Conservation (phyloP, 1,140 invertebrate species). For the Charaxes varanes region DNA sequence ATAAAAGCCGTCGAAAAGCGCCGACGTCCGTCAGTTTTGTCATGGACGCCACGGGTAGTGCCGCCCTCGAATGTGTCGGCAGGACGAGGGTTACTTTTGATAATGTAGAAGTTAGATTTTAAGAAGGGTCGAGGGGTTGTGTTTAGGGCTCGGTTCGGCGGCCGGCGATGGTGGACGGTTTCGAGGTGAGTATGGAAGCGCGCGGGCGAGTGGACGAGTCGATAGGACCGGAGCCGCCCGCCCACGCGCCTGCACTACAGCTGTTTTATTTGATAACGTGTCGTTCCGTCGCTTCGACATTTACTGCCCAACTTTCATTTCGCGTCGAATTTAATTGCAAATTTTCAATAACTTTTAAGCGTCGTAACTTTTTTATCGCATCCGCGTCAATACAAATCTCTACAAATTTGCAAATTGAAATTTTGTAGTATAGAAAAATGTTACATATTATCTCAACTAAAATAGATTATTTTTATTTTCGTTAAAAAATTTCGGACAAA, state of each 20-base stretch:
- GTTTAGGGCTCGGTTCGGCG: slow-evolving; percentile 36
- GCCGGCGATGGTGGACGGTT: slow-evolving; percentile 38
- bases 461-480: too few relatives aligned
- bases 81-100: slow-evolving; percentile 54
- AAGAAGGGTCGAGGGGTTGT: slow-evolving; percentile 31
- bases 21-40: slow-evolving; percentile 67
- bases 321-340: slow-evolving; percentile 9
- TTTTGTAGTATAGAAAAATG: too few relatives aligned
- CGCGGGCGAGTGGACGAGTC: slow-evolving; percentile 35
- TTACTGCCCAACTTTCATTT: slow-evolving; percentile 13
- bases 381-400: too few relatives aligned
- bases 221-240: slow-evolving; percentile 54
- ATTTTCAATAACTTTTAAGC: too few relatives aligned
- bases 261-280: slow-evolving; percentile 63
- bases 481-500: too few relatives aligned
- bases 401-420: too few relatives aligned
- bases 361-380: slow-evolving; percentile 8
- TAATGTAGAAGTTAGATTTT: slow-evolving; percentile 40
- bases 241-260: slow-evolving; percentile 63
- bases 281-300: slow-evolving; percentile 27
- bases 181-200: slow-evolving; percentile 61
- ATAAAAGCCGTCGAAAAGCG: slow-evolving; percentile 52
- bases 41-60: slow-evolving; percentile 51
- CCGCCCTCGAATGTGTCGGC: slow-evolving; percentile 46
- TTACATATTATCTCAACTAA: too few relatives aligned